These are phyloP conservation scores for Diorhabda carinulata DNA, from an alignment of 1,140 invertebrate species.

Conservation along the genomic window DNA sequence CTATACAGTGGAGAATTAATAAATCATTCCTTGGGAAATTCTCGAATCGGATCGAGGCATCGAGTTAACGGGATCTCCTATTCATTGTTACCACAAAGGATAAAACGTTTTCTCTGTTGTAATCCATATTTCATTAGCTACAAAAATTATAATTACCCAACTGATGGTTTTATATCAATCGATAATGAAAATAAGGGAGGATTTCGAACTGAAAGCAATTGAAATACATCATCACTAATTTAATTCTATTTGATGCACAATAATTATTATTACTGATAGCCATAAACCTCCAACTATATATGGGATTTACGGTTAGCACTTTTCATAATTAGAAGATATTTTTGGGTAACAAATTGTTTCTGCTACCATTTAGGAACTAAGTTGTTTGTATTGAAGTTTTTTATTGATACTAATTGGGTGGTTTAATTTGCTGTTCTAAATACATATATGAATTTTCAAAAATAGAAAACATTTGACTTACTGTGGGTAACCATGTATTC, in stretches of 20 bases:
- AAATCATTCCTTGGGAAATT: not conserved
- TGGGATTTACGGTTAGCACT: too few species aligned
- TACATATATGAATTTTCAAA: too few species aligned
- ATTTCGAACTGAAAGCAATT: not conserved
- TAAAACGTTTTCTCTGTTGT: not conserved
- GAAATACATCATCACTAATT: not conserved
- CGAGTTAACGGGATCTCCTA: not conserved
- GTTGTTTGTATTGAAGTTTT: too few species aligned
- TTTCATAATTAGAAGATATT: too few species aligned
- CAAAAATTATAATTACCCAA: not conserved
- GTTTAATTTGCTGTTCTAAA: too few species aligned
- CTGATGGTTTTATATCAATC: not conserved
- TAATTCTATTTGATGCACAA: not conserved
- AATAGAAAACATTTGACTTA: constrained; percentile 11
- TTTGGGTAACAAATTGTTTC: too few species aligned
- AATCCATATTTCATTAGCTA: not conserved
- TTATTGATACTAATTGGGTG: too few species aligned
- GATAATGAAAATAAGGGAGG: not conserved
- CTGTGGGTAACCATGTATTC: constrained; percentile 22
- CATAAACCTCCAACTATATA: too few species aligned
- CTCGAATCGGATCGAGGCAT: not conserved
- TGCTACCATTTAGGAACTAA: too few species aligned
- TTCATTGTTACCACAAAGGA: not conserved
- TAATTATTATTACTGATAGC: too few species aligned
- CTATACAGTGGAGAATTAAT: constrained; percentile 1